Conservation (phyloP, 2,113 vertebrate genomes). For the Chunga burmeisteri region DNA sequence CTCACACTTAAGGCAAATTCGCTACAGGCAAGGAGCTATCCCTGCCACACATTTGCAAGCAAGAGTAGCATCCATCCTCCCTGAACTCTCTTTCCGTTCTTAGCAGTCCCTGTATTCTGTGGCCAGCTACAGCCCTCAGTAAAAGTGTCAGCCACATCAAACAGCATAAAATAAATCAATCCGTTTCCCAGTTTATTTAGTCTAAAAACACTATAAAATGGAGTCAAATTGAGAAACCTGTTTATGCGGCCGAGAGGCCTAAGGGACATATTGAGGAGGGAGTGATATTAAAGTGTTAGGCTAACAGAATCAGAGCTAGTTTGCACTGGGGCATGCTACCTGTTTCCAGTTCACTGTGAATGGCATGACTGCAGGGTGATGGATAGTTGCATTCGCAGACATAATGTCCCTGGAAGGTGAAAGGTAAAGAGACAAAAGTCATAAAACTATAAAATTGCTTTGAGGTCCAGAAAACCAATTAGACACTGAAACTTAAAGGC, state of each 20-base stretch:
- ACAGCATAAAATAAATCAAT: background rate
- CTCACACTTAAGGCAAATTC: background rate
- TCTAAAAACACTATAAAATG: background rate
- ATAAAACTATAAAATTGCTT: background rate
- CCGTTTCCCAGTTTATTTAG: conserved; percentile 9
- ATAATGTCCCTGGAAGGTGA: background rate
- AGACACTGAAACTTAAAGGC: background rate
- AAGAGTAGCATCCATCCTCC: background rate
- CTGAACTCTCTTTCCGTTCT: background rate
- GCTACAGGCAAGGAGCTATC: background rate
- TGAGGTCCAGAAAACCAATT: background rate
- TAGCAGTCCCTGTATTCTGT: background rate
- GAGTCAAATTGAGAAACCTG: background rate
- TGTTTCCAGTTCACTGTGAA: background rate
- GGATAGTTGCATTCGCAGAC: background rate
- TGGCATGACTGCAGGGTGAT: background rate
- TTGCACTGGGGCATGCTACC: background rate
- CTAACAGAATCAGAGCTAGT: background rate
- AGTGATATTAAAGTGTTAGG: background rate
- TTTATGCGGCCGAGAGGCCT: background rate
- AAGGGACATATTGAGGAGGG: background rate
- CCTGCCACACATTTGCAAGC: background rate
- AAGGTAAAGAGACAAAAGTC: background rate
- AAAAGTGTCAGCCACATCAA: background rate
- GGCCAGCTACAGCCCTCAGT: background rate